Base-by-base conservation (phyloP, 2,888 invertebrate species). In the Apamea crenata region DNA sequence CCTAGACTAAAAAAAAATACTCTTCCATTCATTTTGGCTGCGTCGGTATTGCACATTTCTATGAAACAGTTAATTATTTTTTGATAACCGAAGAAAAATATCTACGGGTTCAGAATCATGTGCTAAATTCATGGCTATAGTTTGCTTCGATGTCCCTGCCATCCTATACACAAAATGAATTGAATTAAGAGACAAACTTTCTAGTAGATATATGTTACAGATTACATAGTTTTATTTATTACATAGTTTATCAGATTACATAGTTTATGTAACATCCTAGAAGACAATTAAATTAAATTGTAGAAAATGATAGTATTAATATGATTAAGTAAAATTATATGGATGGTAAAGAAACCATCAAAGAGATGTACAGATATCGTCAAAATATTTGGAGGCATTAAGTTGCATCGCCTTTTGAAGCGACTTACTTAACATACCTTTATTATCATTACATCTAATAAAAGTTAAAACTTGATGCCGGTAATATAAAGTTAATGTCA, bases 401-500 rank as follows among this genome's bases (percentile, higher is more conserved):
- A 69, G 80, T 80, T 86, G 32, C 75, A 76, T 74, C 32, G 70
- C n/a, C 18, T 18, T 72, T n/a, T 47, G 44, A 76, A 47, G 75
- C 81, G 63, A 72, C 83, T 88, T 83, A 83, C 77, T 88, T 81
- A 80, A 85, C 68, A 88, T 85, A 77, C 66, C 77, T 83, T 77
- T 53, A 83, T 67, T 88, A 88, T 87, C 85, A 81, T 78, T 80
- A 75, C 76, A 85, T 88, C 85, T 88, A 50, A 76, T 80, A 78
- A 70, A 81, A 74, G 40, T 80, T 82, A 71, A 78, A 84, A 78
- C 74, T 81, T 77, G 77, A 44, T 50, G 36, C 10, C 14, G 7
- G 71, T 72, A 74, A 75, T 84, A 78, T 77, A 87, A 84, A 84
- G 84, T 80, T 85, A 68, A 80, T 72, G 73, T 82, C 44, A 80